A percentile compares a stretch with the other conserved stretches of the same genome.
phyloP scores from a whole-genome alignment of 2,113 vertebrate species.

The Caranx melampygus region DNA sequence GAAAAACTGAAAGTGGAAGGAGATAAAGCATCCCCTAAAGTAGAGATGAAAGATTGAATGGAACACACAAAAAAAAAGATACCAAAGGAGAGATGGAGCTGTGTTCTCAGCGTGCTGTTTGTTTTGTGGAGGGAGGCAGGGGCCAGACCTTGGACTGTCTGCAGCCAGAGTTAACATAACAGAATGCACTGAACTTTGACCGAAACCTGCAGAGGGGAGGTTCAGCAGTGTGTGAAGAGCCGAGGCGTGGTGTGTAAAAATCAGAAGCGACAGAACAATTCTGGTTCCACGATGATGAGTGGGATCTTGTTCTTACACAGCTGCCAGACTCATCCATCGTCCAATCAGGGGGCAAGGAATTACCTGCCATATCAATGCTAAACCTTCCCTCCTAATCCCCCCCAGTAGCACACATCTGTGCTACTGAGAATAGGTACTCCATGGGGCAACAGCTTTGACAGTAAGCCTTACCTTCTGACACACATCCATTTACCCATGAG shows the following conservation, averaged over 20 bases:
- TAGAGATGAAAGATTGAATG: conserved; percentile 51
- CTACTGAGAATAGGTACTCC: background rate
- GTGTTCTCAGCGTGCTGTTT: conserved; percentile 28
- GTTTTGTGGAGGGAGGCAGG: conserved; percentile 4
- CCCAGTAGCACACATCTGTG: background rate
- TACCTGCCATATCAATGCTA: conserved; percentile 23
- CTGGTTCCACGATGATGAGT: conserved; percentile 31
- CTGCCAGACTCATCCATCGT: conserved; percentile 25
- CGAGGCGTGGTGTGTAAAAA: conserved; percentile 9
- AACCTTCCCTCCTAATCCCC: background rate
- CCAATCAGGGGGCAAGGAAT: conserved; percentile 38
- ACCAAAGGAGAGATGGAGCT: background rate
- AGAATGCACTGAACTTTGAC: conserved; percentile 28
- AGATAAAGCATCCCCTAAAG: conserved; percentile 61
- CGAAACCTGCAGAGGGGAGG: background rate
- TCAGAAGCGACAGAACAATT: conserved; percentile 45
- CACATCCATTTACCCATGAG: conserved; percentile 14
- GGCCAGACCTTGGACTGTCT: conserved; percentile 32
- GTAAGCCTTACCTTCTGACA: background rate
- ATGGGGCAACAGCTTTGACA: background rate
- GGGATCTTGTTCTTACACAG: background rate
- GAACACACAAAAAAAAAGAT: conserved; percentile 18
- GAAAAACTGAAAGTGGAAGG: conserved; percentile 60
- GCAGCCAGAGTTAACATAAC: background rate
- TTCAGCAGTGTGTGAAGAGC: background rate